These are phyloP conservation scores for Oceanodroma tethys DNA, from an alignment of 2,113 vertebrate species.

Conservation along the genomic window DNA sequence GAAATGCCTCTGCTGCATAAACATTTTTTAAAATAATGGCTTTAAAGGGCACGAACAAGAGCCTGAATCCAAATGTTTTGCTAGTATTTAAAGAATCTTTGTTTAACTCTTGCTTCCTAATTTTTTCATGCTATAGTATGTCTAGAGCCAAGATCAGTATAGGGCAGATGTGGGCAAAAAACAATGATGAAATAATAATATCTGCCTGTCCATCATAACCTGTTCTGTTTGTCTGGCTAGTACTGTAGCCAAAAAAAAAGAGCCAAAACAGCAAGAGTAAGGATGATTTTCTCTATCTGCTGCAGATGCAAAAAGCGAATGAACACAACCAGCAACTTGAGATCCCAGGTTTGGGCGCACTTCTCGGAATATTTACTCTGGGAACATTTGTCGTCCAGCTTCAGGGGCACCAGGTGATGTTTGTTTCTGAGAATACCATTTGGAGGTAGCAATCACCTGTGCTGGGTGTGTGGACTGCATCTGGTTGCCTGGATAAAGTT, in stretches of 20 bases:
- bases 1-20: constrained; percentile 21
- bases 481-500: not conserved
- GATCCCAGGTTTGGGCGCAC: not conserved
- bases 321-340: not conserved
- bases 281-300: not conserved
- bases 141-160: not conserved
- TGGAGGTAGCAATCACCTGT: fast-evolving
- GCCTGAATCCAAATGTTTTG: not conserved
- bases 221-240: not conserved
- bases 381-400: not conserved
- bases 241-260: not conserved
- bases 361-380: not conserved
- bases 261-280: not conserved
- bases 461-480: not conserved
- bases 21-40: not conserved
- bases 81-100: not conserved
- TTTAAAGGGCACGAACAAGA: not conserved
- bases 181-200: not conserved
- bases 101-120: not conserved
- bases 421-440: not conserved
- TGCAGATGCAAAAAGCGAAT: not conserved
- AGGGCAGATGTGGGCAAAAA: not conserved
- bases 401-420: not conserved
- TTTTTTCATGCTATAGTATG: not conserved
- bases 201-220: not conserved